Conservation (phyloP, 35 echinoderm and acorn worm genomes). For the Stichopus chloronotus region DNA sequence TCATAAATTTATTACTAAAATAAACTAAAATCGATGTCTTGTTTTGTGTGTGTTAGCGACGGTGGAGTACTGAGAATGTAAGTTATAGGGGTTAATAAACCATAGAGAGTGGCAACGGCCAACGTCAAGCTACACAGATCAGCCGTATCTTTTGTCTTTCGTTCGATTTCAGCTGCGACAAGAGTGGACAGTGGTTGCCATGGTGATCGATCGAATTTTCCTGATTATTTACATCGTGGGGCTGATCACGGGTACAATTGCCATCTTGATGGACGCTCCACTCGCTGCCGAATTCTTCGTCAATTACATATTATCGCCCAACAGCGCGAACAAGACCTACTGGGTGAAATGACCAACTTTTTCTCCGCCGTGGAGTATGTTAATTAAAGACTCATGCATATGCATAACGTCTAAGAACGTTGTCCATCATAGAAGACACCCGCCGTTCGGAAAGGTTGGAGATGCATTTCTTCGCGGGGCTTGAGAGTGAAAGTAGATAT, state of each 20-base stretch:
- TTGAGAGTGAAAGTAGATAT: too few species aligned
- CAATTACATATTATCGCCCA: slow-evolving; percentile 37
- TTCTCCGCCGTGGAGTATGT: not conserved
- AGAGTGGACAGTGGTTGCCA: slow-evolving; percentile 95
- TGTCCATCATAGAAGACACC: too few species aligned
- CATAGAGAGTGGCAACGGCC: not conserved
- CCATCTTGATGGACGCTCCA: slow-evolving; percentile 87
- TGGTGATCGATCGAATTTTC: slow-evolving; percentile 95
- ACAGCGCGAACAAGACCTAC: slow-evolving; percentile 3
- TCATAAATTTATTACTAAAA: too few species aligned
- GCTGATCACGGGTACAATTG: slow-evolving; percentile 75
- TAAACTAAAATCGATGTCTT: too few species aligned
- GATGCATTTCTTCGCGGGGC: too few species aligned
- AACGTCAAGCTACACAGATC: not conserved
- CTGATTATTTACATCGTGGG: slow-evolving; percentile 86
- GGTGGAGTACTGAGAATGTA: not conserved
- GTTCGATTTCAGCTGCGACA: slow-evolving; percentile 62
- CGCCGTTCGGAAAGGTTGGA: too few species aligned
- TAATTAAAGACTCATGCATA: too few species aligned
- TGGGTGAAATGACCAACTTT: slow-evolving; percentile 16
- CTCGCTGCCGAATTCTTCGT: slow-evolving; percentile 91
- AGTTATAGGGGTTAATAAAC: not conserved
- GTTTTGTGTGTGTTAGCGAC: too few species aligned
- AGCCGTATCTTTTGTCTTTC: not conserved
- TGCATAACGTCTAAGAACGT: too few species aligned